Conservation (phyloP, 2,113 vertebrate genomes). For the Hippocampus abdominalis region DNA sequence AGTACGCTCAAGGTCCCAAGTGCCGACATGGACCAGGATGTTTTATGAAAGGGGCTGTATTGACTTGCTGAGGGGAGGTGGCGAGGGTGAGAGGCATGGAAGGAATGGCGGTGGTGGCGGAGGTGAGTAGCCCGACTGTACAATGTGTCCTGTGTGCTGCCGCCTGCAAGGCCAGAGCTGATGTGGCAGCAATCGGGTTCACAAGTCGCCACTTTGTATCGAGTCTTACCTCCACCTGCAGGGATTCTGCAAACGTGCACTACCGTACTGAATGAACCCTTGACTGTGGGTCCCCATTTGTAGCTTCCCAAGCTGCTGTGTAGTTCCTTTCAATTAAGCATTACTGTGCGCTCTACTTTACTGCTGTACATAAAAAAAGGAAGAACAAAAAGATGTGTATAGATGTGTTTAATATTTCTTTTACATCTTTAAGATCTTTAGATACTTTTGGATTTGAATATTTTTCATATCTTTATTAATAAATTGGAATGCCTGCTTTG, state of each 20-base stretch:
- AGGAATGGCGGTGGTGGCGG: slow-evolving; percentile 15
- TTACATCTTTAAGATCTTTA: neutral
- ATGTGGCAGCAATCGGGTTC: slow-evolving; percentile 63
- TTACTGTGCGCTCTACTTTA: too few species aligned
- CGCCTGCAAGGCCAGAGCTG: slow-evolving; percentile 53
- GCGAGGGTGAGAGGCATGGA: slow-evolving; percentile 15
- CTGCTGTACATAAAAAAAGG: too few species aligned
- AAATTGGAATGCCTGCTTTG: too few species aligned
- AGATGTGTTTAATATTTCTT: neutral
- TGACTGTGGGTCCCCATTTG: neutral
- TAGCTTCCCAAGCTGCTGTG: neutral
- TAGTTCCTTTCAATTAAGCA: neutral
- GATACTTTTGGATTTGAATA: neutral
- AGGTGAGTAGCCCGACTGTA: slow-evolving; percentile 39
- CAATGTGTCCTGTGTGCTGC: slow-evolving; percentile 69
- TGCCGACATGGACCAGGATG: slow-evolving; percentile 9
- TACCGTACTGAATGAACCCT: neutral
- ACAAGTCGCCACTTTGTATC: slow-evolving; percentile 35
- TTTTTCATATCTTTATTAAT: neutral
- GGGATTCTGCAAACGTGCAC: neutral
- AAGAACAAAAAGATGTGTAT: too few species aligned
- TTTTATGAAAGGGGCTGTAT: slow-evolving; percentile 19
- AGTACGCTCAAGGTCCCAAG: neutral
- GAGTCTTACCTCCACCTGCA: slow-evolving; percentile 21
- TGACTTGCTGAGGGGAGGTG: slow-evolving; percentile 32